Evolutionary conservation across 2,888 invertebrate genomes (phyloP), one percentile per base, ranked within the genome.

Genomic region (Mechanitis messenoides): DNA sequence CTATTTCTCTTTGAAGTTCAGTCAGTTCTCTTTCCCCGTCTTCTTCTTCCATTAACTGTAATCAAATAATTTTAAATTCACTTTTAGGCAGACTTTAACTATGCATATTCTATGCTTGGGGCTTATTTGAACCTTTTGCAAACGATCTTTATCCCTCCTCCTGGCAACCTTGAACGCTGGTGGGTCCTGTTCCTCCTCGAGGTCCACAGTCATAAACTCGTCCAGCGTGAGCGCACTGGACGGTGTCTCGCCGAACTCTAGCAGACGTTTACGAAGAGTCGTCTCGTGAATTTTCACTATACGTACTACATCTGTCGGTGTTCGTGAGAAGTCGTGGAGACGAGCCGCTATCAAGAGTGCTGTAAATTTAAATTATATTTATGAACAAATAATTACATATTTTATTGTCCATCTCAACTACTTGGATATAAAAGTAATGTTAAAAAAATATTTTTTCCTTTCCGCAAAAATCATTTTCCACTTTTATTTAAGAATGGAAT

Each of bases 201-300:
- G 87, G 80, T 99, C 98, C 0, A 99, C 96, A 0, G 95, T 95
- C 94, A 98, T 96, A 80, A 99, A 99, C 88, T 99, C 98, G 72
- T 99, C 98, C 35, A 98, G 90, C 0, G 99, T 98, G 59, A 99
- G 88, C 7, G 95, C 94, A 76, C 98, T 97, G 11, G 98, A 97
- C 0, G 99, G 98, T 0, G 99, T 99, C 72, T 97, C 97, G 0
- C 97, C 97, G 82, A 99, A 99, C 87, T 99, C 99, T 38, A 95
- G 92, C 47, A 99, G 90, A 63, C 96, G 92, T 90, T 98, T 98
- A 61, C 97, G 92, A 47, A 98, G 88, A 0, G 98, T 98, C 0
- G 96, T 94, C 83, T 98, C 97, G 77, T 98, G 97, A 20, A 98
- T 97, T 87, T 97, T 97, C 0, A 98, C 98, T 73, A 98, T 96